Percentiles rank a stretch among this genome's conserved stretches.
These are phyloP conservation scores for Dolichoris vasculosae DNA, from an alignment of 1,140 invertebrate genomes.

Conservation along the genomic window DNA sequence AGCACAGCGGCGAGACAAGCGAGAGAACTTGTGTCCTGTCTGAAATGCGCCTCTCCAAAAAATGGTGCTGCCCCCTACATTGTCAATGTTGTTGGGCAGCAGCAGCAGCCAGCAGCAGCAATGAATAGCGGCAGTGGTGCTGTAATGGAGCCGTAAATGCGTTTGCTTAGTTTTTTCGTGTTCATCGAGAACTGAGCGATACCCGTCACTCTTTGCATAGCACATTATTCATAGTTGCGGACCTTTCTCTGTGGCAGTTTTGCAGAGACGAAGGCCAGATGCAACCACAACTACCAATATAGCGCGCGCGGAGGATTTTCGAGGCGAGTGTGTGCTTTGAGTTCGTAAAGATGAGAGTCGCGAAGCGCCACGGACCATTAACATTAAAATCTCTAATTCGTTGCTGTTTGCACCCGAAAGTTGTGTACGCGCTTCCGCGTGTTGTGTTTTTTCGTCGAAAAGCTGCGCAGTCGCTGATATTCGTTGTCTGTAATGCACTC, in stretches of 20 bases:
- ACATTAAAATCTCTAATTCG: background rate
- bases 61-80: constrained; percentile 78
- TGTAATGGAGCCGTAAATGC: constrained; percentile 74
- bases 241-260: constrained; percentile 7
- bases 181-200: background rate
- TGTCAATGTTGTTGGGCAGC: constrained; percentile 81
- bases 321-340: constrained; percentile 32
- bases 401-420: background rate
- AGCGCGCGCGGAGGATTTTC: constrained; percentile 42
- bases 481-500: background rate
- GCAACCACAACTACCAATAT: constrained; percentile 42
- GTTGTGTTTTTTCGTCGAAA: background rate
- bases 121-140: constrained; percentile 53
- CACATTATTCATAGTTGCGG: constrained; percentile 32
- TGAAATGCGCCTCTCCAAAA: constrained; percentile 35
- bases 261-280: background rate
- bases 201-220: constrained; percentile 19
- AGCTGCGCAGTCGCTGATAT: background rate
- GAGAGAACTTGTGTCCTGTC: constrained; percentile 55
- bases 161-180: constrained; percentile 50
- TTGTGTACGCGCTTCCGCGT: background rate
- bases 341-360: constrained; percentile 30
- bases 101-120: constrained; percentile 61
- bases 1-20: background rate
- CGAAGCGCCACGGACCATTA: constrained; percentile 15